These are phyloP conservation scores for Cichladusa arquata DNA, from an alignment of 2,113 vertebrate species.

Conservation along the genomic window DNA sequence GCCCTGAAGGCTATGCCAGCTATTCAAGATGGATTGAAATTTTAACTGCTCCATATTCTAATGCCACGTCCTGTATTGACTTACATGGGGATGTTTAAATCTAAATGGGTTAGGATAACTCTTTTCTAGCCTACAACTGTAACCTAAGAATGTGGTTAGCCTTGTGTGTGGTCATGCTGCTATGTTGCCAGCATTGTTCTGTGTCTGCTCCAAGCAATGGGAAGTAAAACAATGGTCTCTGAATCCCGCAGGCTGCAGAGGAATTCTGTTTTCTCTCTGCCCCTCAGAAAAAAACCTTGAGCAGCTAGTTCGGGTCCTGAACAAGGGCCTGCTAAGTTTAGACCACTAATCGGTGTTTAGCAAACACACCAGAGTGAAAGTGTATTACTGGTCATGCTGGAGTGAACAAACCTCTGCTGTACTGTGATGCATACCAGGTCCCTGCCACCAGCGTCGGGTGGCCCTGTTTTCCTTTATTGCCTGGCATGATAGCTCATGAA, in stretches of 20 bases:
- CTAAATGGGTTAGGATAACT: constrained; percentile 19
- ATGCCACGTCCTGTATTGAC: constrained; percentile 22
- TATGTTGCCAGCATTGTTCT: constrained; percentile 32
- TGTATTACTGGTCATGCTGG: neutral
- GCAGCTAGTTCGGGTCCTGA: neutral
- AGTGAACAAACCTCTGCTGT: neutral
- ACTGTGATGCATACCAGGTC: neutral
- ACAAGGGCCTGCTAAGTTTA: neutral
- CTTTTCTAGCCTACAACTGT: constrained; percentile 24
- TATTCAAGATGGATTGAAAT: constrained; percentile 14
- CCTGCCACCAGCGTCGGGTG: neutral
- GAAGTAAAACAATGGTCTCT: neutral
- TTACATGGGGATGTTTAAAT: constrained; percentile 38
- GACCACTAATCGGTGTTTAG: neutral
- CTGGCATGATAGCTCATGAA: neutral
- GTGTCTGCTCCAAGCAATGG: neutral
- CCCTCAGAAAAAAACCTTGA: neutral
- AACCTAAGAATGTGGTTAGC: constrained; percentile 41
- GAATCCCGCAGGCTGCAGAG: neutral
- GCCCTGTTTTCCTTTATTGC: neutral
- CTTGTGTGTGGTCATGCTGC: constrained; percentile 39
- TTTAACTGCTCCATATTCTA: constrained; percentile 21
- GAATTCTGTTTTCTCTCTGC: constrained; percentile 1
- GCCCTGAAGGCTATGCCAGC: neutral
- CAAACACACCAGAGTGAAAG: neutral